Conservation (phyloP, 2,113 vertebrate genomes). For the Mirza zaza region DNA sequence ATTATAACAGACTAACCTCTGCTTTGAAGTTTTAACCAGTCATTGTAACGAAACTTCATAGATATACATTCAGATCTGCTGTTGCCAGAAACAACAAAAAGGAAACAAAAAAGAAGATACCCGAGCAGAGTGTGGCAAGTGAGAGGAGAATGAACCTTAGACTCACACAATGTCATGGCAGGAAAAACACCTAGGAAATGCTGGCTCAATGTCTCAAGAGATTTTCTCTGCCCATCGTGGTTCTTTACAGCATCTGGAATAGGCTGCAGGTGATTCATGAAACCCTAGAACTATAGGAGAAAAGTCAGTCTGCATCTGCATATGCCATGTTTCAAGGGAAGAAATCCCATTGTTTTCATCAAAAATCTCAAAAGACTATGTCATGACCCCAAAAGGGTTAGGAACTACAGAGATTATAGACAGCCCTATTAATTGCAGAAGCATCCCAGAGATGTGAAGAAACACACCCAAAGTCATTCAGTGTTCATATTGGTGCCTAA, state of each 20-base stretch:
- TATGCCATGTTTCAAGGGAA: not conserved
- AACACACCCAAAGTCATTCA: not conserved
- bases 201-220: not conserved
- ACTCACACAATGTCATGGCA: not conserved
- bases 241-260: not conserved
- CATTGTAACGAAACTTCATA: not conserved
- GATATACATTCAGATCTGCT: not conserved
- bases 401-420: not conserved
- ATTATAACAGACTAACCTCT: not conserved
- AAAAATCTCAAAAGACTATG: not conserved
- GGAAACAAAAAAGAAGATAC: not conserved
- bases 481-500: not conserved
- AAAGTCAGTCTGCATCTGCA: not conserved
- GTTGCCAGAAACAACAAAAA: not conserved
- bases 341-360: not conserved
- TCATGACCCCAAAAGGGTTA: not conserved
- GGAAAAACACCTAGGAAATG: not conserved
- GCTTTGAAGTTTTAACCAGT: not conserved
- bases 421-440: not conserved
- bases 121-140: not conserved
- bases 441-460: not conserved
- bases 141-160: not conserved
- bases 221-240: not conserved
- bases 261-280: not conserved
- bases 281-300: not conserved